Evolutionary conservation across 2,888 invertebrate genomes (phyloP), one percentile per base, ranked within the genome.

Genomic region (Cephus runcator): DNA sequence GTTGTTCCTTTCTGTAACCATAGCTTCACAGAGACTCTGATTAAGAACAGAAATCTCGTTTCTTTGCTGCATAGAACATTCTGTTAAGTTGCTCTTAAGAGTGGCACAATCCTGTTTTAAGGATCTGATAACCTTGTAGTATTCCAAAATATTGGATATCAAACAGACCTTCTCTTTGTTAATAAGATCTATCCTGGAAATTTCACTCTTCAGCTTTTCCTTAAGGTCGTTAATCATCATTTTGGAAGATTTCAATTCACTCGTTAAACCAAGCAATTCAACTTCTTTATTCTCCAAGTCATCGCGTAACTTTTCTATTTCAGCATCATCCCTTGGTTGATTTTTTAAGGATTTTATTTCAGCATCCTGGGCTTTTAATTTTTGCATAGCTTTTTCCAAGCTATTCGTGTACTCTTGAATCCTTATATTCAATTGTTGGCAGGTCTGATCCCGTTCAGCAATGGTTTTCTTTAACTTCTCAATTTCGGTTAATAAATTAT

Each of bases 221-320:
- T 76, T 80, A 36, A 88, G 81, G 73, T 87, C 85, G 12, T 81
- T 81, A 15, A 85, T 84, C 30, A 81, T 82, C 3, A 81, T 79
- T 76, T 83, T 85, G 76, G 81, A 84, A 15, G 84, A 85, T 36
- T 88, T 83, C 23, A 89, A 79, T 79, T 89, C 85, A 69, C 77
- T 85, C 6, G 76, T 78, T 12, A 87, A 76, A n/a, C 82, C 85
- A 30, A 81, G 77, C 75, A 88, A 78, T 75, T 87, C 88, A 1
- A 76, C 74, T 3, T 81, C 85, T 76, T 88, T 87, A 75, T 78
- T 84, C 77, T 87, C 86, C 30, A 87, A 77, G 69, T 88, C 87
- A 15, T 85, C 84, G 0, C 76, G 76, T 23, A 84, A 73, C 75
- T 81, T 81, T 35, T 35, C 79, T 33, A 83, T 56, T 68, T 84